Evolutionary conservation across 2,888 invertebrate species (phyloP).

Genomic region (Lathronympha strigana): DNA sequence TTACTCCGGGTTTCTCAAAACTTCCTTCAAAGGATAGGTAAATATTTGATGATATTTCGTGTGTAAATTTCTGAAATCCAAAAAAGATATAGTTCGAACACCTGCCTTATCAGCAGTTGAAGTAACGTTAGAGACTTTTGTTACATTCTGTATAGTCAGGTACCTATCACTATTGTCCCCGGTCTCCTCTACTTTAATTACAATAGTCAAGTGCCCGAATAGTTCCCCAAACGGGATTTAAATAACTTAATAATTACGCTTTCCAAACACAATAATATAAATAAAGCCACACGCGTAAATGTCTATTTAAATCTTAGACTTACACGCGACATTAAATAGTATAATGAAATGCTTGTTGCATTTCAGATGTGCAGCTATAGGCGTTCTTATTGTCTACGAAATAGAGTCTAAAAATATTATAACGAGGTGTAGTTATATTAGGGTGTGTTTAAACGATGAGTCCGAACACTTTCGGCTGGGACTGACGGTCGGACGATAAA

Average conservation of each 20-base stretch:
- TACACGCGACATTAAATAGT: constrained; percentile 24
- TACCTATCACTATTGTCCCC: not conserved
- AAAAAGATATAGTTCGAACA: too few relatives aligned
- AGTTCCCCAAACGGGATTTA: not conserved
- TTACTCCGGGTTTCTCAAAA: too few relatives aligned
- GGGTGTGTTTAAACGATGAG: constrained; percentile 21
- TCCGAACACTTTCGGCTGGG: constrained; percentile 27
- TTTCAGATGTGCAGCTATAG: not conserved
- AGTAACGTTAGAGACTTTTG: too few relatives aligned
- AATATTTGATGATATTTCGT: too few relatives aligned
- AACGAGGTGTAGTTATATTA: not conserved
- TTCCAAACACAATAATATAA: constrained; percentile 3
- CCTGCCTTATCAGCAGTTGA: too few relatives aligned
- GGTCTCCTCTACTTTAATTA: not conserved
- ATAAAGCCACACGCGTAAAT: constrained; percentile 13
- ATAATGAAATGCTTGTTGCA: constrained; percentile 14
- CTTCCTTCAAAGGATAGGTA: too few relatives aligned
- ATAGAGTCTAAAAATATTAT: not conserved
- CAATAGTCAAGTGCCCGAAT: not conserved
- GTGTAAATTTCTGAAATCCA: too few relatives aligned
- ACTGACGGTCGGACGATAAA: constrained; percentile 32
- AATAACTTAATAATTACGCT: constrained; percentile 9
- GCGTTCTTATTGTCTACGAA: not conserved
- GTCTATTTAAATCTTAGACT: constrained; percentile 22
- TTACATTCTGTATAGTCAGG: too few relatives aligned